These are phyloP conservation scores for Drosophila birchii DNA, from an alignment of 2,888 invertebrate genomes.

Conservation along the genomic window DNA sequence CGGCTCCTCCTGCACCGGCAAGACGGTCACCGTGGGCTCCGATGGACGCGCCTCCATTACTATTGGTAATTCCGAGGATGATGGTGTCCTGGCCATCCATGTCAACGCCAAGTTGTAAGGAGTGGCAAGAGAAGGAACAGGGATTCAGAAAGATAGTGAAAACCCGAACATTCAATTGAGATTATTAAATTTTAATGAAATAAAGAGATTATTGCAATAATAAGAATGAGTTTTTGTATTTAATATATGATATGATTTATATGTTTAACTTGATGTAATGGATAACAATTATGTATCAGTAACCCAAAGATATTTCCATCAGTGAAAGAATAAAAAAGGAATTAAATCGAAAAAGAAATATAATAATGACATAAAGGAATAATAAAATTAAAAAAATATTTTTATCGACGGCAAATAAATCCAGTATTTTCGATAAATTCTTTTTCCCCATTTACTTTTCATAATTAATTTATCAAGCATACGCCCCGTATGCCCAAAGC, in stretches of 20 bases:
- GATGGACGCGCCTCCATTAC: constrained; percentile 76
- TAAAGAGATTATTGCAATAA: constrained; percentile 10
- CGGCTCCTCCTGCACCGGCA: constrained; percentile 79
- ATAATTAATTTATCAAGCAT: constrained; percentile 58
- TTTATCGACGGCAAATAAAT: background rate
- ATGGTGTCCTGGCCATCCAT: constrained; percentile 91
- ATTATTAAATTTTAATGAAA: constrained; percentile 18
- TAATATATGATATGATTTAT: too few relatives aligned
- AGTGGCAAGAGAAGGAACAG: background rate
- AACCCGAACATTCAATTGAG: constrained; percentile 5
- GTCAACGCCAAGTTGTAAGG: constrained; percentile 82
- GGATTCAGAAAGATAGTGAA: background rate
- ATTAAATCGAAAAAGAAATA: background rate
- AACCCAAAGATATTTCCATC: background rate
- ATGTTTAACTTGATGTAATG: background rate
- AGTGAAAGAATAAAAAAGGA: background rate
- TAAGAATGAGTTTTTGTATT: background rate
- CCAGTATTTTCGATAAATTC: background rate
- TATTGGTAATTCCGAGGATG: constrained; percentile 81
- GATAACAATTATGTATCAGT: background rate
- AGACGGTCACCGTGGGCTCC: constrained; percentile 71
- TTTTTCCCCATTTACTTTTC: constrained; percentile 4
- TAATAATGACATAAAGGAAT: background rate
- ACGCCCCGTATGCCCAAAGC: constrained; percentile 14
- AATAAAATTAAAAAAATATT: background rate